Base-by-base conservation (phyloP, 2,113 vertebrate species). In the Procavia capensis region DNA sequence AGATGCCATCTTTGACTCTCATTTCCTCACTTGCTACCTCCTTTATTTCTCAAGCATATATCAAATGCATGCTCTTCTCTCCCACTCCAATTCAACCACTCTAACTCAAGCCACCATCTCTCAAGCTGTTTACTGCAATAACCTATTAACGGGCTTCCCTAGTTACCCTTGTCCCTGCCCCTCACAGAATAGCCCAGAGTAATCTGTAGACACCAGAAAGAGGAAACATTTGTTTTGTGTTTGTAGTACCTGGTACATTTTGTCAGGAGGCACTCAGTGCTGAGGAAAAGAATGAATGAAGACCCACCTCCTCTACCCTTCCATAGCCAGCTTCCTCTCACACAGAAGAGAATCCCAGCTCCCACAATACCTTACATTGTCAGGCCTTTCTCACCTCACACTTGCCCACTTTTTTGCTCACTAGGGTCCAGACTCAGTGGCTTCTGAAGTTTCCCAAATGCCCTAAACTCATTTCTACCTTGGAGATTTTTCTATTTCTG, bases 21-120 rank as follows among this genome's bases (percentile, higher is more conserved):
- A 54, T 43, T 45, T 50, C 63, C 17, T 88, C 57, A 63, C 25
- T 25, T 91, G 75, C 31, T 31, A 72, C 39, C 74, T 50, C 10
- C 50, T 95, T 89, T 39, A 90, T 72, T 96, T 78, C 50, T 80
- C 57, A 47, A 43, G 27, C 34, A 79, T 70, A 79, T 68, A 63
- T 39, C 64, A 91, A 87, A 74, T 41, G 43, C 66, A 70, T 68
- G 63, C 57, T 93, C 9, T 68, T 88, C 70, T 82, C 66, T 43
- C 66, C 43, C 63, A 83, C 61, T 61, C 47, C 47, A 45, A 74
- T 84, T 45, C 50, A n/a, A 86, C 34, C n/a, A 36, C 54, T 82
- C 43, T 86, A 81, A 43, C 50, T 50, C 14, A 47, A 72, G 29
- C 25, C 70, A 84, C 24, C 79, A 45, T 24, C 34, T 85, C 54